These are phyloP conservation scores for Pseudorhombus dupliciocellatus DNA, from an alignment of 2,113 vertebrate genomes.

Conservation along the genomic window DNA sequence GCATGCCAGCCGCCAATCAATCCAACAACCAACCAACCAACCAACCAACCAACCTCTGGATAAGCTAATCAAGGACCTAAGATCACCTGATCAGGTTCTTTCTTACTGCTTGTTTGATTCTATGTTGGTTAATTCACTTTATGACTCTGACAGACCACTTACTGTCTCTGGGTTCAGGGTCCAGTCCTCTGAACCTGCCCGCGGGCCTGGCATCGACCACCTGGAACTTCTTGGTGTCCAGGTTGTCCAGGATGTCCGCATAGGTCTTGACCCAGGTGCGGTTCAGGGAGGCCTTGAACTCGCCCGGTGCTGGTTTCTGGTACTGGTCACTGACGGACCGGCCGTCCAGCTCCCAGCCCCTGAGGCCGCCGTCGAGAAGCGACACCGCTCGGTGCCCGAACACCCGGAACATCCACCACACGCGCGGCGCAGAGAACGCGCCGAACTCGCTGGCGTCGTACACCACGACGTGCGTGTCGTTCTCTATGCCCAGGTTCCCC, in stretches of 20 bases:
- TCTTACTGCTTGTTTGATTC: no score
- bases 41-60: no score
- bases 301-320: slow-evolving; percentile 57
- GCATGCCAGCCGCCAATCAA: no score
- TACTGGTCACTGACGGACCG: slow-evolving; percentile 71
- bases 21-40: no score
- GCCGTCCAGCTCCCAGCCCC: slow-evolving; percentile 86
- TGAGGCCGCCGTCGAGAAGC: slow-evolving; percentile 87
- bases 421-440: slow-evolving; percentile 87
- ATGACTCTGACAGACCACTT: slow-evolving; percentile 49
- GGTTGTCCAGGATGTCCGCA: slow-evolving; percentile 87
- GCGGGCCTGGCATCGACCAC: slow-evolving; percentile 86
- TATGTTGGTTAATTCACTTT: no score
- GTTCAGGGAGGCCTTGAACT: slow-evolving; percentile 82
- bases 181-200: slow-evolving; percentile 87
- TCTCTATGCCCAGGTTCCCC: slow-evolving; percentile 85
- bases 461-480: slow-evolving; percentile 88
- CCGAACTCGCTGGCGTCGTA: slow-evolving; percentile 92
- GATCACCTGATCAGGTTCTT: no score
- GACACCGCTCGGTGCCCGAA: slow-evolving; percentile 91
- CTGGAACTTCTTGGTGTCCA: slow-evolving; percentile 84
- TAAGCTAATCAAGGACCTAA: no score
- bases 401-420: slow-evolving; percentile 97
- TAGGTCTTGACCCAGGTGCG: slow-evolving; percentile 84
- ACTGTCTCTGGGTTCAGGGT: slow-evolving; percentile 92